phyloP scores from a whole-genome alignment of 2,888 invertebrate genomes.

The Ashinkailepas kermadecensis region DNA sequence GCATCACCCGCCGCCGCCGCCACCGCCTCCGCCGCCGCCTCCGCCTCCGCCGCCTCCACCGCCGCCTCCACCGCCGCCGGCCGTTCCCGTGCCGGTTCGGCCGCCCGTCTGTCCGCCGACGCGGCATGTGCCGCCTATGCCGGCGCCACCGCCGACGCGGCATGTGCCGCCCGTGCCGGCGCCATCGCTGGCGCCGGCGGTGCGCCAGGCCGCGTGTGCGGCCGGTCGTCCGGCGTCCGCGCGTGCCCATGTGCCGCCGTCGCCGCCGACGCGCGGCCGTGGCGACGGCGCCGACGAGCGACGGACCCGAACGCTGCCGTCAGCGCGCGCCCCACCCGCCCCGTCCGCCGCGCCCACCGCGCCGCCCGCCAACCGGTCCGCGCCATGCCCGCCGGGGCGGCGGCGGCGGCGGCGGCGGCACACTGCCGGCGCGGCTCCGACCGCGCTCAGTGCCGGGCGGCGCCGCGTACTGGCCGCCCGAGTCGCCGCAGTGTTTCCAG shows the following conservation, averaged over 20 bases:
- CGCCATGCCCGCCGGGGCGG: not conserved
- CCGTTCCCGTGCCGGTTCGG: not conserved
- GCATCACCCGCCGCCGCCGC: not conserved
- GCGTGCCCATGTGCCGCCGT: not conserved
- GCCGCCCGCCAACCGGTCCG: not conserved
- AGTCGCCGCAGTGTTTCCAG: conserved; percentile 20
- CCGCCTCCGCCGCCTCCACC: not conserved
- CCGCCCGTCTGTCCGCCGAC: not conserved
- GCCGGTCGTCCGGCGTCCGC: not conserved
- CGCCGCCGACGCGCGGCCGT: not conserved
- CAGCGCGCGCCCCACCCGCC: not conserved
- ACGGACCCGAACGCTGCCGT: not conserved
- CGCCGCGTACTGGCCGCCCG: not conserved
- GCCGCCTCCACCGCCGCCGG: not conserved
- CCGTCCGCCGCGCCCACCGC: not conserved
- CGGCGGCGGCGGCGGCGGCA: not conserved
- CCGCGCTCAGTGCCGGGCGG: not conserved
- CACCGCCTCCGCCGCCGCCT: not conserved
- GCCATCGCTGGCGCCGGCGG: too few species aligned
- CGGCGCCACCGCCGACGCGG: too few species aligned
- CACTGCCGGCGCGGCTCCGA: not conserved
- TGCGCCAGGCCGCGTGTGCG: not conserved
- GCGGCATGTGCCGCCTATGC: not conserved
- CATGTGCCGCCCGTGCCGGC: too few species aligned
- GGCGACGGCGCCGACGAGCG: not conserved